Base-by-base conservation (phyloP, 2,888 invertebrate genomes). In the Synanthedon tipuliformis region DNA sequence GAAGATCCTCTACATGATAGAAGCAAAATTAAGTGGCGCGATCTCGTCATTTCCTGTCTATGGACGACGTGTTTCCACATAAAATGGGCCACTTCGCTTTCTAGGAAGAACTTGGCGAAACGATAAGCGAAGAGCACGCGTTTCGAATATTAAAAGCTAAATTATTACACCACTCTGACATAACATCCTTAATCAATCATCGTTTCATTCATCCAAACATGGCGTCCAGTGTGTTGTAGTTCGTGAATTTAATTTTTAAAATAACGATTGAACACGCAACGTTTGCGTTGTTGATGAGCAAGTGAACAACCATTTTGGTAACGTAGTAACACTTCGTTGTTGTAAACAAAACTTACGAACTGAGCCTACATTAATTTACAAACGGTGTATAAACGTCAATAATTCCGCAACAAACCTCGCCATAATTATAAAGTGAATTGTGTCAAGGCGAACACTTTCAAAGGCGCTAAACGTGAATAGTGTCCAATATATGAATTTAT, bases 21-120 rank as follows among this genome's bases (percentile, higher is more conserved):
- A 81, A 83, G 81, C 81, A 81, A 82, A 81, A 84, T 76, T 75
- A 57, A 71, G 76, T 72, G 66, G 76, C 73, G 69, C 61, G 65
- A 55, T 61, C 63, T 59, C 59, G 66, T 68, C 68, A 71, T 66
- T 70, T 82, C 81, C 81, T 77, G 71, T 50, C 41, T 34, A 51
- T 57, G 63, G 57, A 58, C 55, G 62, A 63, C 34, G 50, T 72
- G 73, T 71, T 68, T 64, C 66, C 68, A n/a, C n/a, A 64, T 67
- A 73, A 70, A 75, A 71, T 81, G 75, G 76, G 75, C 69, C 80
- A 76, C 72, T 72, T 73, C 71, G 73, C 77, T 82, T 84, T 81
- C 85, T 79, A 81, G 76, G 83, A 84, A 84, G 72, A 74, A 67
- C 63, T 67, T 69, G 68, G 75, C 75, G 65, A 78, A 75, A 78